Evolutionary conservation across 1,140 invertebrate species (phyloP), one percentile per base, ranked within the genome.

Genomic region (Polypedilum vanderplanki): DNA sequence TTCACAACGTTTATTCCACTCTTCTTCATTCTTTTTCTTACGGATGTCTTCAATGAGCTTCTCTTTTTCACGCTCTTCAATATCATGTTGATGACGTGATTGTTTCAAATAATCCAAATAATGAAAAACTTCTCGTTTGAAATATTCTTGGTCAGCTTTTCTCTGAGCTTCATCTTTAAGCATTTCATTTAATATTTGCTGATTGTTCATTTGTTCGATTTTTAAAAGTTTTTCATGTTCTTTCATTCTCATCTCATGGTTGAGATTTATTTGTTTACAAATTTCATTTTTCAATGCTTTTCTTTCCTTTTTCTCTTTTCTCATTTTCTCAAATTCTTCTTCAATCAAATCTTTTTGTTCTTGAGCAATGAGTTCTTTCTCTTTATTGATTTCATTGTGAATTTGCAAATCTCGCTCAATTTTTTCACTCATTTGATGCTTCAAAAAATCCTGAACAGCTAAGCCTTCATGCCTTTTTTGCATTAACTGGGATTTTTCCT

Each of bases 11-110:
- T 20, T 20, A 1, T 20, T 70, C 65, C 65, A 70, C 7, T 70
- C 65, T 18, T 70, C 65, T 20, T 70, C 65, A 70, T 18, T 70
- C 10, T 9, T 70, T 20, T 70, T 70, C 65, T 20, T 70, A 5
- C 65, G n/a, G 4, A 70, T 70, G 65, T 70, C 65, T 9, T 70
- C 65, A 70, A 70, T 22, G 20, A 20, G 65, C 20, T 70, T 70
- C 10, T 70, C 17, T 18, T 70, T 70, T 18, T 70, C 65, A 70
- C 65, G 17, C 20, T 70, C 15, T 9, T 18, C 20, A 9, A 70
- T 18, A 9, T 20, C 65, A 70, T 70, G n/a, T 18, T 70, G 17
- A 70, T 70, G 65, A 7, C 65, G 15, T 1, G 65, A 18, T 22
- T 70, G n/a, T 22, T 9, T 70, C 17, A 70, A 17, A 20, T 70